Evolutionary conservation across 2,113 vertebrate species (phyloP), one percentile per base, ranked within the genome.

Genomic region (Lonchura striata): DNA sequence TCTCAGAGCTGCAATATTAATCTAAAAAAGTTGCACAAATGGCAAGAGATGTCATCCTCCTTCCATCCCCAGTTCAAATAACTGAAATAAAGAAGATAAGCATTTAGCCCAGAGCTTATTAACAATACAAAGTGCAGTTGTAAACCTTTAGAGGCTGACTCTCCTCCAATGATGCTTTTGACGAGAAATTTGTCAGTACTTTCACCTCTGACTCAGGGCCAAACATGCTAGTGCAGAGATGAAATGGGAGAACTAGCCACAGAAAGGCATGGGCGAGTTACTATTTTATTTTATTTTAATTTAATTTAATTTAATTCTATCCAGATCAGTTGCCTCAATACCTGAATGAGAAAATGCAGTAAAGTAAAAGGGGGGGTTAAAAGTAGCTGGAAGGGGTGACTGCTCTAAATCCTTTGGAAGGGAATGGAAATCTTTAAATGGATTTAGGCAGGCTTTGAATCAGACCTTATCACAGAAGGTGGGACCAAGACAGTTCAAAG

Each of bases 1-100:
- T 96, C 95, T 95, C 77, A 54, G 66, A 96, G 83, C 83, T 82
- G 94, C 88, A 92, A 82, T 92, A 94, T 95, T 95, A 95, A 95
- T 86, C 80, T 76, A 52, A 94, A 94, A 87, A 88, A 80, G 87
- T 88, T 91, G 87, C 85, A 93, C 53, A 87, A 94, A 92, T 77
- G 74, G 90, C 70, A 68, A 91, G 64, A 95, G 75, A 91, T 93
- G 81, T 82, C 90, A 93, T 81, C 91, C 86, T 93, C 76, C 52
- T 72, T 92, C 72, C 75, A 92, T 86, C 76, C 76, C 13, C 88
- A 92, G 39, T 85, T 88, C 80, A 89, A 90, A 94, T 65, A 80
- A 84, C 78, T 19, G 46, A 96, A 92, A 96, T 82, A 91, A 95
- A 91, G 71, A 63, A 93, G 82, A 83, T 88, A 91, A 95, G 90